Conservation (phyloP, 2,888 invertebrate species). For the Bellardia bayeri region DNA sequence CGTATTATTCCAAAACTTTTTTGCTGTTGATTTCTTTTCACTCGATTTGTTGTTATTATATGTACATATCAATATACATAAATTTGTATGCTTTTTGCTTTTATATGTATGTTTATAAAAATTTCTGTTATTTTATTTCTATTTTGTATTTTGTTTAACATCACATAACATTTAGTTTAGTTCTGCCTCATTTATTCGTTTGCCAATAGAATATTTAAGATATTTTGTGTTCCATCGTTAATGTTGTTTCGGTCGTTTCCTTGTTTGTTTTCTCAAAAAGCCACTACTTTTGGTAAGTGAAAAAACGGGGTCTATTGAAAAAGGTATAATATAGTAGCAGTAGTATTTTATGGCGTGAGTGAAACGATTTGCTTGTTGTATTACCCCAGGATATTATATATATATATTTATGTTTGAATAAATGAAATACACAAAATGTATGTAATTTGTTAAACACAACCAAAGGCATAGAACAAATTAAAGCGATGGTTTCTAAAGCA, state of each 20-base stretch:
- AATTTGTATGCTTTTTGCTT: constrained; percentile 37
- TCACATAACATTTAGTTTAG: constrained; percentile 72
- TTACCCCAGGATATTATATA: constrained; percentile 34
- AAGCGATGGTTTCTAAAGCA: background rate
- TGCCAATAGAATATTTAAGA: constrained; percentile 72
- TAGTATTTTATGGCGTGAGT: constrained; percentile 39
- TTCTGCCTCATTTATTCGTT: constrained; percentile 71
- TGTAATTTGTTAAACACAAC: background rate
- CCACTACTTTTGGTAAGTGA: constrained; percentile 69
- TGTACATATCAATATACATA: constrained; percentile 71
- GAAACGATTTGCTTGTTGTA: constrained; percentile 47
- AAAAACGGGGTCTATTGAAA: constrained; percentile 47
- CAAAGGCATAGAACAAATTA: background rate
- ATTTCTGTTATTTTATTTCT: constrained; percentile 26
- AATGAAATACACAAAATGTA: constrained; percentile 10
- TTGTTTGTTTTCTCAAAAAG: constrained; percentile 61
- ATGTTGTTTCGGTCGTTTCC: constrained; percentile 28
- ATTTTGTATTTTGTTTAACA: constrained; percentile 63
- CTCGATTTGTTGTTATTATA: constrained; percentile 69
- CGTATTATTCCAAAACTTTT: background rate
- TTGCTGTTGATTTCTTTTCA: constrained; percentile 64
- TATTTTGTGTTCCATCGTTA: constrained; percentile 36
- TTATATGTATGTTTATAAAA: constrained; percentile 17
- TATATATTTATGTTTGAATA: constrained; percentile 30
- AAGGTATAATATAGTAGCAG: background rate